Percentiles rank a stretch among this genome's conserved stretches.
phyloP scores from a whole-genome alignment of 2,797 vertebrate species.

The Spinus olivaceus region DNA sequence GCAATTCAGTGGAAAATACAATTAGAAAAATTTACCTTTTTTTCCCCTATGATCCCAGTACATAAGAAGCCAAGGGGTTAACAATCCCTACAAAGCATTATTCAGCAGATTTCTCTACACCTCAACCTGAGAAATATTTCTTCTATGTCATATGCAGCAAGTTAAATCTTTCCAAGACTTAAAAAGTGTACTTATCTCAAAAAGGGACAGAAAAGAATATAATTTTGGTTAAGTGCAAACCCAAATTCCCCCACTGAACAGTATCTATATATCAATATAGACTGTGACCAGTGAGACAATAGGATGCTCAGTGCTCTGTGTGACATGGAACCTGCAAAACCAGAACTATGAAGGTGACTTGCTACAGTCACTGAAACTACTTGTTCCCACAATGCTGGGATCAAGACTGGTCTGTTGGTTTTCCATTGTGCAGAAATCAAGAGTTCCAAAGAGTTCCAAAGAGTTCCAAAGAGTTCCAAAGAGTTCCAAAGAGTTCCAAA shows the following conservation, averaged over 20 bases:
- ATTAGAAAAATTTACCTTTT: background rate
- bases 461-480: background rate
- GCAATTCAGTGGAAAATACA: background rate
- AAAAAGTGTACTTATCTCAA: background rate
- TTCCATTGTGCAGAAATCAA: background rate
- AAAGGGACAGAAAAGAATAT: background rate
- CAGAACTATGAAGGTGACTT: background rate
- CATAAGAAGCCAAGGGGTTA: background rate
- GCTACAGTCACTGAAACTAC: background rate
- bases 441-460: background rate
- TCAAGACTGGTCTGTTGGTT: background rate
- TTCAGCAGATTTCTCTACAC: background rate
- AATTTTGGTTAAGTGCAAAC: background rate
- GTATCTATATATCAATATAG: rapidly evolving
- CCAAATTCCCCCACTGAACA: background rate
- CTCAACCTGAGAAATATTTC: background rate
- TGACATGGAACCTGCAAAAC: background rate
- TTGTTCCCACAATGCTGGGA: background rate
- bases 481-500: background rate
- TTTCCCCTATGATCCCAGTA: background rate
- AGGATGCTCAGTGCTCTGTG: background rate
- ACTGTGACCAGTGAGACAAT: background rate
- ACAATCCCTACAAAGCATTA: background rate
- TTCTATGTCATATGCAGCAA: background rate
- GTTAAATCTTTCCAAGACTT: background rate